Evolutionary conservation across 2,797 vertebrate species (phyloP).

Genomic region (Megaceryle alcyon): DNA sequence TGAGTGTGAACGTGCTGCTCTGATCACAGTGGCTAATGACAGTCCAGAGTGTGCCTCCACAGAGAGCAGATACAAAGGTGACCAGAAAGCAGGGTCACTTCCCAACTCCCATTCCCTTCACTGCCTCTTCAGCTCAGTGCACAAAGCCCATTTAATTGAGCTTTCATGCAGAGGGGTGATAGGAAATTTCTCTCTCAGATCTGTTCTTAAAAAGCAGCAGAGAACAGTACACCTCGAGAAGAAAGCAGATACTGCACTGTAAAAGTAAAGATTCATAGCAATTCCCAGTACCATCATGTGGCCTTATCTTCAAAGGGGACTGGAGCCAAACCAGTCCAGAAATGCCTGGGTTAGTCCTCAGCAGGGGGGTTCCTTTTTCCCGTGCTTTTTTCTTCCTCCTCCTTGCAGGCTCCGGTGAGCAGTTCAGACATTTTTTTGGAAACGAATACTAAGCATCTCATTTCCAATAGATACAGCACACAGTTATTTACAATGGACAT

Average conservation of each 20-base stretch:
- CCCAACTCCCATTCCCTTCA: background rate
- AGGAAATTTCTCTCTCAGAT: background rate
- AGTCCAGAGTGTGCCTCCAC: background rate
- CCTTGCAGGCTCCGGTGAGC: background rate
- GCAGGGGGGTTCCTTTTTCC: conserved; percentile 16
- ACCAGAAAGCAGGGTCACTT: background rate
- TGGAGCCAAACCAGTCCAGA: conserved; percentile 34
- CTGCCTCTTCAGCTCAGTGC: background rate
- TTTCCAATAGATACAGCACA: conserved; percentile 35
- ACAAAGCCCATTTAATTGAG: background rate
- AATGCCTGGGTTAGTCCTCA: conserved; percentile 19
- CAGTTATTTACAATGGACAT: conserved; percentile 46
- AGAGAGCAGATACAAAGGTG: conserved; percentile 7
- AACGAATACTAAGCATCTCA: conserved; percentile 16
- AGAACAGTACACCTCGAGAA: background rate
- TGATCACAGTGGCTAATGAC: conserved; percentile 25
- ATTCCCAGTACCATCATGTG: background rate
- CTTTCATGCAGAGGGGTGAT: background rate
- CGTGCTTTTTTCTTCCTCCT: conserved; percentile 25
- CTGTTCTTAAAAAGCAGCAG: background rate
- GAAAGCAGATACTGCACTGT: background rate
- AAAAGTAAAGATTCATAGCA: background rate
- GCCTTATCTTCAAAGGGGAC: conserved; percentile 25
- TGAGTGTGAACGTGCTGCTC: background rate
- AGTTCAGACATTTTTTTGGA: background rate